Percentiles rank a stretch among this genome's conserved stretches.
Evolutionary conservation across 2,888 invertebrate species (phyloP).

Genomic region (Podotricha telesiphe): DNA sequence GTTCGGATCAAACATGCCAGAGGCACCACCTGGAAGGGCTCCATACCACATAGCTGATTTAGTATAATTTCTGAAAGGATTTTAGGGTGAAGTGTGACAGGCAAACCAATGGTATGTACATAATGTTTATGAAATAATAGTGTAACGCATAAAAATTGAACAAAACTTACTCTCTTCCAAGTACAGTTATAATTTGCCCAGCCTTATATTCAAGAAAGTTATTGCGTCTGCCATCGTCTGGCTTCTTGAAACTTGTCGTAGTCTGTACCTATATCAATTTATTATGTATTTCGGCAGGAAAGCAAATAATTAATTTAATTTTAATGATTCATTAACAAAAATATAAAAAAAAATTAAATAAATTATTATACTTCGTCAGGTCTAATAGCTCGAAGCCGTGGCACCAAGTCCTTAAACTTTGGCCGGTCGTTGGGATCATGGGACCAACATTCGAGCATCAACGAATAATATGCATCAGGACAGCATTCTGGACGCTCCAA

Average conservation of each 20-base stretch:
- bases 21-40: constrained; percentile 92
- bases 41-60: constrained; percentile 94
- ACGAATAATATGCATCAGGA: constrained; percentile 94
- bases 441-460: constrained; percentile 98
- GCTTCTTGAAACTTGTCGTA: constrained; percentile 77
- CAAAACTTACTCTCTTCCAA: constrained; percentile 82
- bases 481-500: constrained; percentile 97
- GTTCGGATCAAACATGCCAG: constrained; percentile 95
- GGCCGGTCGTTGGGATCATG: constrained; percentile 95
- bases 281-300: background rate
- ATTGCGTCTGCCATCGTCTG: constrained; percentile 74
- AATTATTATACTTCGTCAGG: constrained; percentile 89
- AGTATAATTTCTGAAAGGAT: constrained; percentile 71
- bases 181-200: constrained; percentile 95
- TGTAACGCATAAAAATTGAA: background rate
- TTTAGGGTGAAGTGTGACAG: constrained; percentile 21
- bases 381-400: constrained; percentile 91
- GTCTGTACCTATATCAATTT: constrained; percentile 86
- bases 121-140: constrained; percentile 5
- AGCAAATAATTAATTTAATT: background rate
- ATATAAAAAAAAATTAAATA: background rate
- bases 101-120: constrained; percentile 15
- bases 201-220: constrained; percentile 92
- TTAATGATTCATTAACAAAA: background rate
- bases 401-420: constrained; percentile 93